Conservation (phyloP, 2,888 invertebrate species). For the Heliconius erato region DNA sequence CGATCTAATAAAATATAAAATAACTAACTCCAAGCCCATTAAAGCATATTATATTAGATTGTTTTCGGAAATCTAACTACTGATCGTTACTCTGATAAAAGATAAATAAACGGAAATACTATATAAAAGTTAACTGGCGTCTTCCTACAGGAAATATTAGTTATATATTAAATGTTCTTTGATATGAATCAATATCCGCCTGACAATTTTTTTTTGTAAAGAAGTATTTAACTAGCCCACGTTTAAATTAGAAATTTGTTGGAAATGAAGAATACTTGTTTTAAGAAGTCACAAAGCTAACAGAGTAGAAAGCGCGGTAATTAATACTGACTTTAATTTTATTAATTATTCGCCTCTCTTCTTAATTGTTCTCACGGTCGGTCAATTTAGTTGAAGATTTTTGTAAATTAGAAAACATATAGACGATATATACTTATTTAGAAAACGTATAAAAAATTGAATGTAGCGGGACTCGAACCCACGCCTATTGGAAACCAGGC, state of each 20-base stretch:
- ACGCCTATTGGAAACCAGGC: too few species aligned
- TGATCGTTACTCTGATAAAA: not conserved
- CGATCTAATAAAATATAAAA: not conserved
- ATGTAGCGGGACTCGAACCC: too few species aligned
- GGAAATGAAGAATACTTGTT: conserved; percentile 35
- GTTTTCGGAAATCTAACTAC: not conserved
- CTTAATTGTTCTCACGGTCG: conserved; percentile 23
- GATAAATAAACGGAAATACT: not conserved
- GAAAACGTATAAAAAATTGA: too few species aligned
- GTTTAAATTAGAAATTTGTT: conserved; percentile 34
- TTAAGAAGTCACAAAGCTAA: conserved; percentile 23
- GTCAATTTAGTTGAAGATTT: conserved; percentile 10
- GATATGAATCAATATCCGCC: conserved; percentile 27
- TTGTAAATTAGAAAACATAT: not conserved
- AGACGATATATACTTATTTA: too few species aligned
- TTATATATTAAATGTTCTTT: conserved; percentile 2
- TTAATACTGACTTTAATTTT: conserved; percentile 38
- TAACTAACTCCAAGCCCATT: not conserved
- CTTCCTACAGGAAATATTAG: conserved; percentile 24
- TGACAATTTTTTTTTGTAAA: conserved; percentile 13
- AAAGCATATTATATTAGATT: not conserved
- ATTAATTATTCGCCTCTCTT: conserved; percentile 17
- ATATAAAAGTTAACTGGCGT: conserved; percentile 13
- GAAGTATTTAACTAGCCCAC: conserved; percentile 21
- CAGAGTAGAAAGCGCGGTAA: conserved; percentile 33